Conservation (phyloP, 2,113 vertebrate species). For the Haplotaxodon microlepis region DNA sequence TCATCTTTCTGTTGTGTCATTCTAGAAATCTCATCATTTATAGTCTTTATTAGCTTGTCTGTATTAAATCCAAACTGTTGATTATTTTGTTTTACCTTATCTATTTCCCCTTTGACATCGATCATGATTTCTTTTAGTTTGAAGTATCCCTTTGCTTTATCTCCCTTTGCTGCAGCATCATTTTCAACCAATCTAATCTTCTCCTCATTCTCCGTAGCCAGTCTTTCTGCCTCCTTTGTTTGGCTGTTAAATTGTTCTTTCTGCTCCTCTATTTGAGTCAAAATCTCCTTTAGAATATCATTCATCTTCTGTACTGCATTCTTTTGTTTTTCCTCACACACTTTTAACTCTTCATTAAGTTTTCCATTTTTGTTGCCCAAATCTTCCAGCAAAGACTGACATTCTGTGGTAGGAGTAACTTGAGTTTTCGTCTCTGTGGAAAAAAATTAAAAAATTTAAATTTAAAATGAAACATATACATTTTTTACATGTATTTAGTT, state of each 20-base stretch:
- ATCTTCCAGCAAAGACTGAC: neutral
- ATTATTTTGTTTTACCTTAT: accelerated
- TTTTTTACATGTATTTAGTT: no score
- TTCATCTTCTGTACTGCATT: accelerated
- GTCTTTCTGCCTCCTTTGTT: neutral
- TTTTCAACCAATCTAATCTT: accelerated
- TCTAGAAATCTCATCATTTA: accelerated
- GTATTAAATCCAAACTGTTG: accelerated
- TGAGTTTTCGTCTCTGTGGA: neutral
- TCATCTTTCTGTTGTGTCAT: accelerated
- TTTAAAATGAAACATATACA: no score
- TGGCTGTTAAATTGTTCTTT: neutral
- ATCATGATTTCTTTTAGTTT: accelerated
- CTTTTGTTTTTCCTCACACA: accelerated
- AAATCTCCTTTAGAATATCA: neutral
- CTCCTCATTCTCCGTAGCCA: accelerated
- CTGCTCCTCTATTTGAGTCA: accelerated
- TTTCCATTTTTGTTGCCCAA: accelerated
- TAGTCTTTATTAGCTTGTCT: accelerated
- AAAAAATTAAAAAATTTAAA: no score
- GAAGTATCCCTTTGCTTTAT: neutral
- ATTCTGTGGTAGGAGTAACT: accelerated
- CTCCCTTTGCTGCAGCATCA: accelerated
- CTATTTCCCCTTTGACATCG: accelerated
- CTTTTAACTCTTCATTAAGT: neutral